Percentiles rank a stretch among this genome's conserved stretches.
These are phyloP conservation scores for Unio pictorum DNA, from an alignment of 2,888 invertebrate species.

Conservation along the genomic window DNA sequence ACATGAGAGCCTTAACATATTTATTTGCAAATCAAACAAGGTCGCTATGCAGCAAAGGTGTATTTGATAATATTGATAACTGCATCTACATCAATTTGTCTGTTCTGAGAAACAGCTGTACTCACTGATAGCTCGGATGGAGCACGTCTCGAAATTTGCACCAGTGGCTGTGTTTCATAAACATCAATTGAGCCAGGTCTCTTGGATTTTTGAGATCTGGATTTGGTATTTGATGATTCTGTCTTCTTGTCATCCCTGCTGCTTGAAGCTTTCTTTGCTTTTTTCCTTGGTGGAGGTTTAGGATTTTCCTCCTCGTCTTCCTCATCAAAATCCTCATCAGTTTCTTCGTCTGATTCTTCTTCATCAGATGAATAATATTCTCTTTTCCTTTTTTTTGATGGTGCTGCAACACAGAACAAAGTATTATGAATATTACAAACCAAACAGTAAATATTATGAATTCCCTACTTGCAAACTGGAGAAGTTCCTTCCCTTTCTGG, in stretches of 20 bases:
- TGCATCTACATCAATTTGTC: no score
- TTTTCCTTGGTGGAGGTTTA: constrained; percentile 6
- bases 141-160: constrained; percentile 44
- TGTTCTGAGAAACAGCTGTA: not conserved
- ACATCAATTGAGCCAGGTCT: constrained; percentile 8
- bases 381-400: constrained; percentile 25
- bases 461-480: no score
- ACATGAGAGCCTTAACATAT: no score
- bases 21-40: no score
- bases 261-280: not conserved
- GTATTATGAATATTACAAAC: no score
- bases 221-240: constrained; percentile 9
- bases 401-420: no score
- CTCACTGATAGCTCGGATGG: constrained; percentile 63
- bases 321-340: constrained; percentile 22
- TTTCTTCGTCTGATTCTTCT: constrained; percentile 4
- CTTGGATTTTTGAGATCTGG: not conserved
- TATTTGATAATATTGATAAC: no score
- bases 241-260: not conserved
- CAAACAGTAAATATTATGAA: no score
- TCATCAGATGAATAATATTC: constrained; percentile 30
- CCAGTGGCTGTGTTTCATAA: constrained; percentile 20
- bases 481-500: no score
- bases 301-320: constrained; percentile 7
- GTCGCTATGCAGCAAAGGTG: no score